Base-by-base conservation (phyloP, 2,113 vertebrate genomes). In the Urocolius indicus region DNA sequence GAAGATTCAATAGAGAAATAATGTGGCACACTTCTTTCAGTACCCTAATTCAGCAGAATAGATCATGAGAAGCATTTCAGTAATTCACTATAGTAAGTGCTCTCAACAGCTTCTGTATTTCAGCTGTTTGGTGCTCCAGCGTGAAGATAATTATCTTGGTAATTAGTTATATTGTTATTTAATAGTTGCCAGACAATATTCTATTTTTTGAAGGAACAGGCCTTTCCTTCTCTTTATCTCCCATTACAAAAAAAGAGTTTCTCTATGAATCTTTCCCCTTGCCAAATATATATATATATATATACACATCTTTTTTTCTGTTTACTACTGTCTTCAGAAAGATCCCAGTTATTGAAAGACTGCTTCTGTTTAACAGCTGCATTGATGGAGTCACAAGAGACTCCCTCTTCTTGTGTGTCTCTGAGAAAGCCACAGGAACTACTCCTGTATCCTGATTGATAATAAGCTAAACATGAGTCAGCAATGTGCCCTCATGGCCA, bases 161-260 rank as follows among this genome's bases (percentile, higher is more conserved):
- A 94, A 97, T 95, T 96, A 96, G 90, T 95, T 90, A 91, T 81
- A 96, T 94, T 96, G 87, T 95, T 96, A 77, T 88, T 85, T 93
- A 96, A 96, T 83, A 77, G 87, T 77, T n/a, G 34, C n/a, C 21
- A 94, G 90, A 92, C 71, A 96, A 96, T 96, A 87, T 78, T 88
- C 27, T 73, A n/a, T 69, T 90, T 86, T 95, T 84, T 36, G 14
- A 66, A 84, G 83, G 79, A 93, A 90, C 22, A 52, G n/a, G 22
- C 57, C 73, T 90, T 81, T 93, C 55, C 29, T 74, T 92, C 79
- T 71, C 32, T 84, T 73, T 16, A 43, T 75, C 24, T 27, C 13
- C n/a, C 26, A 57, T 63, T 34, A 51, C 13, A 79, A 76, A 65
- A 72, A 69, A 69, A 30, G 16, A 5, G 3, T 81, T 71, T 77